phyloP scores from a whole-genome alignment of 2,797 vertebrate genomes.

The Ctenosaura bakeri region DNA sequence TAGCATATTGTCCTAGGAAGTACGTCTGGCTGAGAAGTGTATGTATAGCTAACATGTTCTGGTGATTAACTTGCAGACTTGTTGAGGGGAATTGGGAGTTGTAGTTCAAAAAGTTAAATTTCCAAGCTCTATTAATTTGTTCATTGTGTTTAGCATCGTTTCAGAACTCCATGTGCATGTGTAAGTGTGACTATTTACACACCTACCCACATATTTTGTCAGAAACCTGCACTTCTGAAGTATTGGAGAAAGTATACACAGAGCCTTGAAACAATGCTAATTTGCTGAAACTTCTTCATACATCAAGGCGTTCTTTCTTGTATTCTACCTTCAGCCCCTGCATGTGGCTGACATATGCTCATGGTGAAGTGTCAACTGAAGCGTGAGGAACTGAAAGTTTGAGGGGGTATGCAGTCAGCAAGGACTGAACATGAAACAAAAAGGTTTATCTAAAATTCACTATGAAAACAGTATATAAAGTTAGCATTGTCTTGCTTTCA shows the following conservation, averaged over 20 bases:
- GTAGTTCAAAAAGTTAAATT: too few species aligned
- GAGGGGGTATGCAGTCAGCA: constrained; percentile 8
- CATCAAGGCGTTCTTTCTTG: constrained; percentile 30
- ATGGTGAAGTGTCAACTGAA: constrained; percentile 24
- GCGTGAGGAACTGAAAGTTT: background rate
- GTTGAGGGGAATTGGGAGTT: too few species aligned
- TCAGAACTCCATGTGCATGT: constrained; percentile 30
- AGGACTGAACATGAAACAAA: constrained; percentile 28
- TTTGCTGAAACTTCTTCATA: constrained; percentile 39
- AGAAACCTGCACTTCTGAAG: constrained; percentile 30
- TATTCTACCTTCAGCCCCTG: constrained; percentile 30
- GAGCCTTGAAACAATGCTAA: constrained; percentile 53
- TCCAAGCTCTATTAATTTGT: background rate
- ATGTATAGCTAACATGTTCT: constrained; percentile 17
- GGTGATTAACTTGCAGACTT: constrained; percentile 29
- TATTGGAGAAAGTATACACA: background rate
- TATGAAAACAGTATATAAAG: constrained; percentile 32
- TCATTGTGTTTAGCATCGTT: constrained; percentile 16
- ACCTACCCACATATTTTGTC: background rate
- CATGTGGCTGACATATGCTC: constrained; percentile 34
- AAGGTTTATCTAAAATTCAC: constrained; percentile 29
- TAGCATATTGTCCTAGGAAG: too few species aligned
- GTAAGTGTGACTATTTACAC: background rate
- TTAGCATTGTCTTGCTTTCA: constrained; percentile 3
- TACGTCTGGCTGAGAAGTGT: background rate